These are phyloP conservation scores for Bucco capensis DNA, from an alignment of 2,113 vertebrate genomes.

Conservation along the genomic window DNA sequence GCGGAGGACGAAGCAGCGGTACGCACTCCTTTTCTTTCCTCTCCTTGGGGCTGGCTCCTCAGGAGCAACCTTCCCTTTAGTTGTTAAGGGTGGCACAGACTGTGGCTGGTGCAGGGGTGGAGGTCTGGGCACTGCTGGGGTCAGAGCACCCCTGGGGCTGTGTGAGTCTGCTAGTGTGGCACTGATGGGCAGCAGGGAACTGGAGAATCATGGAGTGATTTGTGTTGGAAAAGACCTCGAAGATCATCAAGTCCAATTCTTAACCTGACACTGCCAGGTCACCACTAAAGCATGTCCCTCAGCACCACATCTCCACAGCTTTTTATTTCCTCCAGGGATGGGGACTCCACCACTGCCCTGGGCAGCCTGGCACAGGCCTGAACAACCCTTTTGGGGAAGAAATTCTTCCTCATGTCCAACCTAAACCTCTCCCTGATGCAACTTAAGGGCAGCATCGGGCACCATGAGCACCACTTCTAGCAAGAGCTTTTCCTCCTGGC, in stretches of 20 bases:
- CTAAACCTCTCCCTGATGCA: no score
- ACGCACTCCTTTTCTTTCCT: slow-evolving; percentile 72
- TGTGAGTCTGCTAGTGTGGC: neutral
- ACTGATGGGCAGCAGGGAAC: neutral
- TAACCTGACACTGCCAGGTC: neutral
- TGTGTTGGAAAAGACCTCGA: neutral
- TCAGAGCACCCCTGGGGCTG: neutral
- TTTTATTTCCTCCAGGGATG: neutral
- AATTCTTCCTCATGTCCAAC: no score
- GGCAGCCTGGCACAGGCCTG: no score
- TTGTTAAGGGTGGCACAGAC: no score
- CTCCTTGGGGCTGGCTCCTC: slow-evolving; percentile 3
- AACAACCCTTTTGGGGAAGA: no score
- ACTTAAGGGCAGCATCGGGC: no score
- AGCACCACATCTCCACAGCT: neutral
- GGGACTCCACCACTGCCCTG: neutral
- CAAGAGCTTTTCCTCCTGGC: no score
- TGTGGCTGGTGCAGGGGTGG: neutral
- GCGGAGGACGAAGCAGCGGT: slow-evolving; percentile 86
- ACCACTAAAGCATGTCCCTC: neutral
- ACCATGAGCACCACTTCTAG: no score
- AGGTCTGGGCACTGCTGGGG: neutral
- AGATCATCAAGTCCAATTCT: neutral
- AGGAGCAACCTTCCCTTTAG: no score
- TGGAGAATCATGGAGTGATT: no score